Base-by-base conservation (phyloP, 1,140 invertebrate genomes). In the Macrobrachium rosenbergii region DNA sequence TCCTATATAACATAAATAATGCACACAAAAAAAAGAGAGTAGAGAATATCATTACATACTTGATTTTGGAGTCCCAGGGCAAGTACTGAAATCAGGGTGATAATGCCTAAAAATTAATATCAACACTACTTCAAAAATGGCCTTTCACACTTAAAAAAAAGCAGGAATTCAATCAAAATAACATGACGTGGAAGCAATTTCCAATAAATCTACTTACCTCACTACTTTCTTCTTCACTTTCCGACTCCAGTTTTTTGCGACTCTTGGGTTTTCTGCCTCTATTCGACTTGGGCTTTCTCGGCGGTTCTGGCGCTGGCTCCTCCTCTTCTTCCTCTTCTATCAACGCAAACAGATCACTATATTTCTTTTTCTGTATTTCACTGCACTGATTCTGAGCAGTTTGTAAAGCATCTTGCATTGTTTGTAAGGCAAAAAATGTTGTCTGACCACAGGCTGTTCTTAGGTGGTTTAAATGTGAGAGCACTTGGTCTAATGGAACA, bases 401-500 rank as follows among this genome's bases (percentile, higher is more conserved):
- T 79, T 93, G 92, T 77, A 99, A 92, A 23, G 97, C 97, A 91
- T 96, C 95, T 92, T 98, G 97, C 94, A 99, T 96, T 79, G 94
- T 94, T 91, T 98, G 97, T 91, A 95, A 93, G 82, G 94, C 94
- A 91, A 96, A 96, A 84, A 97, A 93, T 60, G 94, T 93, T 64
- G 93, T 93, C 37, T 90, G 84, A 67, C 83, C 91, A 91, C 92
- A 92, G 94, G 95, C 90, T 95, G 92, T 94, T 90, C 98, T 94
- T 92, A 99, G 94, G 92, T 97, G 95, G 92, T 99, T 98, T 89
- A 99, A 94, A 93, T 99, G 98, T 87, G 95, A 95, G 89, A 99
- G 93, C 84, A 98, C 96, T 93, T 98, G 94, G 91, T 97, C 96
- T 59, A 95, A 93, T 79, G 93, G 94, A 2, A 95, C 95, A 83